A percentile compares a stretch with the other conserved stretches of the same genome.
These are phyloP conservation scores for Beaufortia kweichowensis DNA, from an alignment of 2,113 vertebrate genomes.

Conservation along the genomic window DNA sequence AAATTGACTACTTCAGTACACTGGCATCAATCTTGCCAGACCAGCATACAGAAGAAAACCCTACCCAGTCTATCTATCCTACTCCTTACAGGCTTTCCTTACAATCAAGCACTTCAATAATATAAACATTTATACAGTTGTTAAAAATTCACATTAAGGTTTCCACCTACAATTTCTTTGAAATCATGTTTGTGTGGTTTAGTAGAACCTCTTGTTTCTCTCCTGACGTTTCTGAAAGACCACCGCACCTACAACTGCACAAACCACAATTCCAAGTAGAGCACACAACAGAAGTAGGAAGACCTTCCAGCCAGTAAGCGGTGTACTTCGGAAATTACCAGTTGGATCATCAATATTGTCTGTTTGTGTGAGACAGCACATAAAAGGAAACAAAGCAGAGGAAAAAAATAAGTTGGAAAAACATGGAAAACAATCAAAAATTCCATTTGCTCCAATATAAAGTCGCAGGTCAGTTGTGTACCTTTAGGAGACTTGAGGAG, in stretches of 20 bases:
- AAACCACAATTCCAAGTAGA: slow-evolving; percentile 93
- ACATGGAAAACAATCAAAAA: not conserved
- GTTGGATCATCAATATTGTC: slow-evolving; percentile 96
- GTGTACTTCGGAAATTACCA: slow-evolving; percentile 91
- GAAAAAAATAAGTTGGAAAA: not conserved
- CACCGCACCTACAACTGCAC: slow-evolving; percentile 93
- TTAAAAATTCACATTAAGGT: slow-evolving; percentile 72
- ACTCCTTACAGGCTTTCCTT: slow-evolving; percentile 1
- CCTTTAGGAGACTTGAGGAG: slow-evolving; percentile 97
- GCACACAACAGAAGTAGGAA: slow-evolving; percentile 93
- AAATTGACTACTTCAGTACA: not conserved
- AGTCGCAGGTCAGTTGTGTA: slow-evolving; percentile 49
- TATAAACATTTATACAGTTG: slow-evolving; percentile 70
- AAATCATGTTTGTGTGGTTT: slow-evolving; percentile 50
- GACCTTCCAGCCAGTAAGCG: slow-evolving; percentile 94
- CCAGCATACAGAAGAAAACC: not conserved
- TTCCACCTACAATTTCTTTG: slow-evolving; percentile 42
- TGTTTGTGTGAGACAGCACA: slow-evolving; percentile 52
- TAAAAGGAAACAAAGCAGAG: not conserved
- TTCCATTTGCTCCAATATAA: not conserved
- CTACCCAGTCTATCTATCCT: slow-evolving; percentile 2
- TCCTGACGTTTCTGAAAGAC: slow-evolving; percentile 98
- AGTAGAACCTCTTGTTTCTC: slow-evolving; percentile 97
- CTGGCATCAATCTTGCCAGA: not conserved
- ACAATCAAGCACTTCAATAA: slow-evolving; percentile 60